These are phyloP conservation scores for Mongoloraphidia duomilia DNA, from an alignment of 2,888 invertebrate genomes.

Conservation along the genomic window DNA sequence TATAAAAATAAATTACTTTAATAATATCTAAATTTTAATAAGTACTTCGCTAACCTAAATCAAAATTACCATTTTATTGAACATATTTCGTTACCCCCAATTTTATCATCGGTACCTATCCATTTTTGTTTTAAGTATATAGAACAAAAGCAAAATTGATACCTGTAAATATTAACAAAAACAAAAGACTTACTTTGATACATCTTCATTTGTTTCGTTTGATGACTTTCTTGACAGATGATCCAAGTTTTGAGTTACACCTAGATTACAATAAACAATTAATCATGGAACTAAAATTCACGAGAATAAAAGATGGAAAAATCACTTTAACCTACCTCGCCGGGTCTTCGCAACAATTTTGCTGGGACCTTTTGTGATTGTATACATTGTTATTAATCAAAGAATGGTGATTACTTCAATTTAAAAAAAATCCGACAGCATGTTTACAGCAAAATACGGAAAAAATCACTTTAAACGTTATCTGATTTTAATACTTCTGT, in stretches of 20 bases:
- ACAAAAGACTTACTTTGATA: conserved; percentile 39
- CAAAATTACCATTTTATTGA: no score
- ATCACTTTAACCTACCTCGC: conserved; percentile 41
- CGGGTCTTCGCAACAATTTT: conserved; percentile 79
- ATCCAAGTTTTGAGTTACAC: conserved; percentile 69
- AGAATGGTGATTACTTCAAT: background rate
- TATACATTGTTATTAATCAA: conserved; percentile 50
- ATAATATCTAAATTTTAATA: no score
- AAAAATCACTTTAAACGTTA: no score
- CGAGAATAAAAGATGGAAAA: conserved; percentile 10
- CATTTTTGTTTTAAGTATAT: conserved; percentile 3
- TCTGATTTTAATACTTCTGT: no score
- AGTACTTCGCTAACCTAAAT: no score
- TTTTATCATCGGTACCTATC: no score
- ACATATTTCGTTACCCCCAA: no score
- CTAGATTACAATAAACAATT: conserved; percentile 30
- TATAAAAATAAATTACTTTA: no score
- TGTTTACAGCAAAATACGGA: no score
- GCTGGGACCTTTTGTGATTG: conserved; percentile 74
- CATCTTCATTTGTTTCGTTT: conserved; percentile 51
- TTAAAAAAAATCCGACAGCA: no score
- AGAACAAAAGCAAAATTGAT: conserved; percentile 3
- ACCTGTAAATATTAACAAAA: conserved; percentile 5
- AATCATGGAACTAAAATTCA: conserved; percentile 5
- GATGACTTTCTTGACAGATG: conserved; percentile 53